Conservation (phyloP, 2,888 invertebrate species). For the Agrochola lychnidis region DNA sequence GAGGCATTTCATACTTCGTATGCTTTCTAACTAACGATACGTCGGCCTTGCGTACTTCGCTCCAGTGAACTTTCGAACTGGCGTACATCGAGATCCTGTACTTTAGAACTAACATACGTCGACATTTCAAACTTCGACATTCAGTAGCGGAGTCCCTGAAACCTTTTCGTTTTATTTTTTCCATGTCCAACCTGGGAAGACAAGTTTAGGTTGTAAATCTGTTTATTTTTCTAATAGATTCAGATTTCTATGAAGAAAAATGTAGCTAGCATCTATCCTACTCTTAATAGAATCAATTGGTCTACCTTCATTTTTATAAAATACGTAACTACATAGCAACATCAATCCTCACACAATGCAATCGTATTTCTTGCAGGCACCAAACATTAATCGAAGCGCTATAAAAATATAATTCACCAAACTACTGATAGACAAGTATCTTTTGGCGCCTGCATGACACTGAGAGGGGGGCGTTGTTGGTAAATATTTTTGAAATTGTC, state of each 20-base stretch:
- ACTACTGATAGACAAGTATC: neutral
- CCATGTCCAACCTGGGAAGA: neutral
- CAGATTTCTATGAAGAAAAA: neutral
- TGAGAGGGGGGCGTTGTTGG: neutral
- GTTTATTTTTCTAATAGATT: neutral
- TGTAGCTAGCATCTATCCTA: neutral
- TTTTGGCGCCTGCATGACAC: neutral
- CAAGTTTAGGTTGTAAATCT: neutral
- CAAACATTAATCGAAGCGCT: neutral
- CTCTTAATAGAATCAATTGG: neutral
- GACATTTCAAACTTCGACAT: too few relatives aligned
- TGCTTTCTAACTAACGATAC: too few relatives aligned
- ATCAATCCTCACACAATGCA: too few relatives aligned
- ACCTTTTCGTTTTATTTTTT: neutral
- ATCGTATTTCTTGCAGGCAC: neutral
- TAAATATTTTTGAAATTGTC: neutral
- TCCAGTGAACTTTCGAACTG: too few relatives aligned
- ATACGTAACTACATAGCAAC: neutral
- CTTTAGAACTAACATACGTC: too few relatives aligned
- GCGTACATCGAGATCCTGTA: too few relatives aligned
- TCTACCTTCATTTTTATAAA: neutral
- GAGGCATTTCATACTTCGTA: too few relatives aligned
- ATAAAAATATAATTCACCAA: neutral
- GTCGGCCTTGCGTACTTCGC: too few relatives aligned
- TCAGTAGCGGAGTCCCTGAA: too few relatives aligned